Base-by-base conservation (phyloP, 1,140 invertebrate species). In the Meloidogyne floridensis region DNA sequence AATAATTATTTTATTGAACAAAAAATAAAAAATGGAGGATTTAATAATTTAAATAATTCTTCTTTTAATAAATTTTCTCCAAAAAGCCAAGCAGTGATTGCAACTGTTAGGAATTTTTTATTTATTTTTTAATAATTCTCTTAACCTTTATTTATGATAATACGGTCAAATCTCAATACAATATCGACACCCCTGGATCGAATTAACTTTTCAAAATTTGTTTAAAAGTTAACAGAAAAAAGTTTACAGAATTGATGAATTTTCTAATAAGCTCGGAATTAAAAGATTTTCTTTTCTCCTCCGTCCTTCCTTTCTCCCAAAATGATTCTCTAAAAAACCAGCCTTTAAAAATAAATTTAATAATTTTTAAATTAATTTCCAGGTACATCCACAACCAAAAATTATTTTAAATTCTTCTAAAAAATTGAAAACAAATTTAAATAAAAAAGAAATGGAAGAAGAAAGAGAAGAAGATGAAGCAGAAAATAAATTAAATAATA, bases 341-440 rank as follows among this genome's bases (percentile, higher is more conserved):
- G 32, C 32, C 32, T 32, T 32, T 32, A 32, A 47, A 47, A 47
- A 47, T 47, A 47, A 47, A 6, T 47, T 47, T 47, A 47, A 47
- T 4, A 47, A 4, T 47, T 47, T 59, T 59, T 65, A n/a, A 65
- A 15, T 59, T 65, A n/a, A 65, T n/a, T n/a, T 59, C 2, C 13
- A 65, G 59, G 59, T 65, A 65, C 59, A 2, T 65, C 59, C 59
- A n/a, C 59, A 65, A 65, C 59, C 59, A n/a, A n/a, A 65, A 65
- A 65, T 65, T 15, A 6, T 65, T 65, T 59, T 59, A 59, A 65
- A 65, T 65, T 65, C 59, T 0, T n/a, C 0, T 65, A 65, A n/a
- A n/a, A 65, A 65, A 65, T 65, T 65, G 2, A 1, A n/a, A 59
- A 59, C 3, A 59, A 59, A 59, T 47, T 47, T 47, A 15, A 13